Evolutionary conservation across 1,140 invertebrate species (phyloP), one percentile per base, ranked within the genome.

Genomic region (Spodoptera litura): DNA sequence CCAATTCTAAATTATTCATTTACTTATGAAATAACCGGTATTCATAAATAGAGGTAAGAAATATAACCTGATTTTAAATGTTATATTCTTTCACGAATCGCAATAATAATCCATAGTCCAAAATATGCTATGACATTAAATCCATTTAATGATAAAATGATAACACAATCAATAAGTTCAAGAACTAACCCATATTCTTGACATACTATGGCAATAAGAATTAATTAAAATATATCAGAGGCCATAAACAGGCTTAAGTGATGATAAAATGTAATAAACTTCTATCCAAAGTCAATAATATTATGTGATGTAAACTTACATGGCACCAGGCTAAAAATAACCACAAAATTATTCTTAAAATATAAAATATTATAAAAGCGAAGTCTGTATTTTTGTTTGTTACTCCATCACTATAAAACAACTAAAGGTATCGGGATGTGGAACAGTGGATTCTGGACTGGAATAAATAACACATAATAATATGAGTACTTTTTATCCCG

Each of bases 81-180:
- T 10, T 20, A 12, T 13, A 13, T 61, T 11, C n/a, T 20, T 56
- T 15, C 15, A 15, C 3, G 9, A 44, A 44, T 64, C 9, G 38
- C 8, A n/a, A 66, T 4, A 4, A 20, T 3, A 49, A 25, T 49
- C 15, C 44, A 49, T 20, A 20, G 38, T 49, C 62, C 35, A 49
- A 66, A 66, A 66, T 71, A 20, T 68, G 9, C 9, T 20, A 10
- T 68, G 49, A 44, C 53, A 71, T 53, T 55, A 70, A 51, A 27
- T 6, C 38, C 38, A 44, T 44, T 44, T 44, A 64, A 44, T 64
- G 35, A 44, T 62, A 64, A 20, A 66, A 49, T 66, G 62, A 66
- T 66, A 64, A 64, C 61, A 66, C 62, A 49, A 66, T 66, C 62
- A 66, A 66, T 38, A 66, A 49, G 62, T 66, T 66, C 62, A 66